phyloP scores from a whole-genome alignment of 1,140 invertebrate species.

The Wiebesia pumilae region DNA sequence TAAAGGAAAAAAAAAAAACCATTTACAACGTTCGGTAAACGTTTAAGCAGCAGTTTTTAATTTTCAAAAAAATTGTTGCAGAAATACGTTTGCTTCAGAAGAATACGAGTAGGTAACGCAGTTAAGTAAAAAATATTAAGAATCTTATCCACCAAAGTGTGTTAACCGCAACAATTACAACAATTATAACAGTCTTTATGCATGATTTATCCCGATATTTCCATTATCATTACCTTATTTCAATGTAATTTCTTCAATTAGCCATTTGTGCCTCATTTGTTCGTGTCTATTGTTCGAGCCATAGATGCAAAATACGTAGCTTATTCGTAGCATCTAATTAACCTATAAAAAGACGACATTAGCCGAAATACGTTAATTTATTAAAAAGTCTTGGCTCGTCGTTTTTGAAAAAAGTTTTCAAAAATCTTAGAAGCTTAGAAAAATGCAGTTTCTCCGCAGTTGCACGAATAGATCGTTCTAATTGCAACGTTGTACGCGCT shows the following conservation, averaged over 20 bases:
- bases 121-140: too few relatives aligned
- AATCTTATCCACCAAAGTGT: too few relatives aligned
- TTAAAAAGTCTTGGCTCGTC: background rate
- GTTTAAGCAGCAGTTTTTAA: too few relatives aligned
- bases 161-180: too few relatives aligned
- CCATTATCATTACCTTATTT: background rate
- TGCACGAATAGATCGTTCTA: constrained; percentile 52
- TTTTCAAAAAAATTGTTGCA: too few relatives aligned
- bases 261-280: background rate
- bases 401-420: background rate
- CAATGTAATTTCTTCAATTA: background rate
- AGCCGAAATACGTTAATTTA: background rate
- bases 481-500: constrained; percentile 46
- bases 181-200: too few relatives aligned
- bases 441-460: constrained; percentile 37
- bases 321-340: background rate
- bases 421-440: background rate
- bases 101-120: too few relatives aligned
- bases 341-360: background rate
- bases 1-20: too few relatives aligned
- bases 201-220: background rate
- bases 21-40: too few relatives aligned
- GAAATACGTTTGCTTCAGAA: too few relatives aligned
- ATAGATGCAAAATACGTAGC: background rate
- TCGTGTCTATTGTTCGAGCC: background rate